Evolutionary conservation across 2,797 vertebrate species (phyloP).

Genomic region (Tenualosa thibaudeaui): DNA sequence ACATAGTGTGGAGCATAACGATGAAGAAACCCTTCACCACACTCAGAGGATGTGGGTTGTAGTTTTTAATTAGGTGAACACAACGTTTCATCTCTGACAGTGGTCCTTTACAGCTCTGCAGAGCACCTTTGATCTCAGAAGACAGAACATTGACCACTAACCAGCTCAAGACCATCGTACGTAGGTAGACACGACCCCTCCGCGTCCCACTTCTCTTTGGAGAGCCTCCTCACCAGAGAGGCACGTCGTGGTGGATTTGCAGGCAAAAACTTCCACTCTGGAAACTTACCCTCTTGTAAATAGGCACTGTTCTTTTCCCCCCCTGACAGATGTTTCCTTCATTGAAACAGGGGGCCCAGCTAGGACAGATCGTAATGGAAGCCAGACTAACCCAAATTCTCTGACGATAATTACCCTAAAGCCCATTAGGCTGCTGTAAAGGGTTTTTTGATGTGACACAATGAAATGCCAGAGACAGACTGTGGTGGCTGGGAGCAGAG

Average conservation of each 20-base stretch:
- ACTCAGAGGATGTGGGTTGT: neutral
- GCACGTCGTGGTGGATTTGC: neutral
- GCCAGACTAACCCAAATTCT: slow-evolving; percentile 65
- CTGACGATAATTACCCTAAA: slow-evolving; percentile 57
- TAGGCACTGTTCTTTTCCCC: slow-evolving; percentile 42
- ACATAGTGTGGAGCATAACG: neutral
- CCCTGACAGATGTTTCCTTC: slow-evolving; percentile 56
- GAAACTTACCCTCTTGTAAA: slow-evolving; percentile 60
- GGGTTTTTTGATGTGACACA: slow-evolving; percentile 46
- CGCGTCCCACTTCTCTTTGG: neutral
- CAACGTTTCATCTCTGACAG: neutral
- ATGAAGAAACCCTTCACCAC: neutral
- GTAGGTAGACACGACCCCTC: neutral
- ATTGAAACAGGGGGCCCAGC: slow-evolving; percentile 52
- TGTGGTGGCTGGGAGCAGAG: slow-evolving; percentile 44
- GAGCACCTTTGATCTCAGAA: neutral
- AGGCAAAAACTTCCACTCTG: slow-evolving; percentile 48
- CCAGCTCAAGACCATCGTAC: neutral
- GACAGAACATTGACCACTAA: neutral
- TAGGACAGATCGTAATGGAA: slow-evolving; percentile 55
- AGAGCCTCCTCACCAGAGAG: neutral
- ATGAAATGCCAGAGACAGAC: slow-evolving; percentile 35
- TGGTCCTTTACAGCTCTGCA: neutral
- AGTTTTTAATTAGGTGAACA: neutral
- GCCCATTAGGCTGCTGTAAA: slow-evolving; percentile 56